Base-by-base conservation (phyloP, 2,113 vertebrate genomes). In the Amphiprion percula region DNA sequence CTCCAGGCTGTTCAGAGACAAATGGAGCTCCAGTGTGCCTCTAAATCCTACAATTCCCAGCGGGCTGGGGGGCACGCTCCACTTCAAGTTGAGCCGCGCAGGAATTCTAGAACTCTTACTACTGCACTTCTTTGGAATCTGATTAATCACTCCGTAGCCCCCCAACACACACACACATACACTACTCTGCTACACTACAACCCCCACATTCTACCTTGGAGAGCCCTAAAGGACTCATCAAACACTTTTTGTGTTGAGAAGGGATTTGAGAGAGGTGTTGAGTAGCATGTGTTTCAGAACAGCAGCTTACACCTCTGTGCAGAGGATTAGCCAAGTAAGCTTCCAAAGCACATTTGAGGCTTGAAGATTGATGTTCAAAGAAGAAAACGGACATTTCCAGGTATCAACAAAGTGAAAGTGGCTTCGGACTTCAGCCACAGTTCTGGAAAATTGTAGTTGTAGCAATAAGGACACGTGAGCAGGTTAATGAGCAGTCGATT, bases 21-120 rank as follows among this genome's bases (percentile, higher is more conserved):
- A 97, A 98, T 98, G 96, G 97, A 96, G 95, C 91, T 91, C 93
- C 94, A 93, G 87, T 91, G 94, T 90, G 91, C 94, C 95, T 96
- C 95, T 97, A 96, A 96, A 96, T 95, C 95, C 93, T 93, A 87
- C 90, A 90, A 96, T 95, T 96, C 97, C 96, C 96, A 90, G 33
- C 79, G 82, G 93, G 87, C 92, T 82, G 93, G 92, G 95, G 94
- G 94, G 62, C 68, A 89, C 84, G 71, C 74, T 80, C 60, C 60
- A 73, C 83, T 85, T 82, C 63, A 85, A 75, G 62, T 55, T 44
- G 60, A 82, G 77, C 74, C 28, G 68, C 85, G 95, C 95, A 96
- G 95, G 95, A 97, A 97, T 96, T 94, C 94, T 93, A 90, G 76
- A 93, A 94, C 95, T 96, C 96, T 94, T 94, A 96, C 94, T 94